Evolutionary conservation across 2,797 vertebrate species (phyloP).

Genomic region (Enteromius argenteus): DNA sequence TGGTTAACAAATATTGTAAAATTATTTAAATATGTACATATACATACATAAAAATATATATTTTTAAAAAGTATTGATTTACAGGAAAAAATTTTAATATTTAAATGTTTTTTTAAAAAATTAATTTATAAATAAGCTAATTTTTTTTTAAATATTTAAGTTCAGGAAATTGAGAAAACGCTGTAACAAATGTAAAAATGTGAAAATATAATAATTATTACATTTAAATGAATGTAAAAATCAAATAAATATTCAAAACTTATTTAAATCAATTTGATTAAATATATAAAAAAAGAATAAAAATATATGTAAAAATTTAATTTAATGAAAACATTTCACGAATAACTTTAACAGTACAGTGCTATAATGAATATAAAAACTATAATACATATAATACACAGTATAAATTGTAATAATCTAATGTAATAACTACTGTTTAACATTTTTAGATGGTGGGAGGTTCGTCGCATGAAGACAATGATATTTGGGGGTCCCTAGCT

Average conservation of each 20-base stretch:
- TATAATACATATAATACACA: background rate
- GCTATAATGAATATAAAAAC: background rate
- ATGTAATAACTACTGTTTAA: too few species aligned
- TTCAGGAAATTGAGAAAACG: background rate
- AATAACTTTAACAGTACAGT: background rate
- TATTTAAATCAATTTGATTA: background rate
- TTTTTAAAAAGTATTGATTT: background rate
- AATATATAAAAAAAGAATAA: background rate
- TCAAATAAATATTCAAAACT: background rate
- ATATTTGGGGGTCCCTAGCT: background rate
- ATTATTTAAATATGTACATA: background rate
- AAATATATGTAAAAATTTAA: background rate
- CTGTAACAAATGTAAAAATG: background rate
- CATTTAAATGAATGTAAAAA: background rate
- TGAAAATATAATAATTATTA: background rate
- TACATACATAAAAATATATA: background rate
- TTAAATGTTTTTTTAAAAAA: too few species aligned
- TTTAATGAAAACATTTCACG: background rate
- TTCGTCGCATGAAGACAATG: background rate
- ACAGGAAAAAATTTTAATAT: background rate
- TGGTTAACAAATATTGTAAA: background rate
- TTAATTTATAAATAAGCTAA: background rate
- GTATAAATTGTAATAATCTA: background rate
- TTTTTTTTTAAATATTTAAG: background rate
- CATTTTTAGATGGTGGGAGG: background rate